Evolutionary conservation across 2,888 invertebrate species (phyloP).

Genomic region (Caenorhabditis virilis): DNA sequence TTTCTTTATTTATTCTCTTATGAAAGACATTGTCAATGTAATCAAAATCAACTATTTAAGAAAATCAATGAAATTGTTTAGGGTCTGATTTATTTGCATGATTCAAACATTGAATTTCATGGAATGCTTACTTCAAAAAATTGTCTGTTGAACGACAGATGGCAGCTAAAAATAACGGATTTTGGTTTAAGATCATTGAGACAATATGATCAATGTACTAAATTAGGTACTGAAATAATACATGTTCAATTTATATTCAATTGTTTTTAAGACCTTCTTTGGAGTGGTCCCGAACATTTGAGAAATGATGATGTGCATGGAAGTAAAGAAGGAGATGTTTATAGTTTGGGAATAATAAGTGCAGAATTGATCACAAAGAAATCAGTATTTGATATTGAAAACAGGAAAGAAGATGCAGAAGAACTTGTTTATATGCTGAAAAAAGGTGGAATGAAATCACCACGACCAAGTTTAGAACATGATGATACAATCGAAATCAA

Average conservation of each 20-base stretch:
- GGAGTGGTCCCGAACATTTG: conserved; percentile 55
- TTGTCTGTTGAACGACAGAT: conserved; percentile 53
- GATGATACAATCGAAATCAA: conserved; percentile 40
- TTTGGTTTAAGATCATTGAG: conserved; percentile 26
- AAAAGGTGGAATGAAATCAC: conserved; percentile 48
- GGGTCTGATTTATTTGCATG: conserved; percentile 26
- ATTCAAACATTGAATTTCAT: conserved; percentile 26
- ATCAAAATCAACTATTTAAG: no score
- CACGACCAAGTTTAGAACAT: conserved; percentile 42
- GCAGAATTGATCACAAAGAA: conserved; percentile 37
- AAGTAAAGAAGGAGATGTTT: conserved; percentile 44
- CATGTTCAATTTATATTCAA: neutral
- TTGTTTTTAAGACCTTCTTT: conserved; percentile 46
- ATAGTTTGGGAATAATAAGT: conserved; percentile 52
- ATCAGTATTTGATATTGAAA: conserved; percentile 28
- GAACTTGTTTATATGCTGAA: conserved; percentile 54
- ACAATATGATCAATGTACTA: conserved; percentile 12
- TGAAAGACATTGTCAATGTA: conserved; percentile 51
- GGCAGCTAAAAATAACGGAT: conserved; percentile 51
- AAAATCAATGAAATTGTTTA: no score
- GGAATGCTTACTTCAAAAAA: conserved; percentile 35
- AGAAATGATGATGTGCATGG: conserved; percentile 27
- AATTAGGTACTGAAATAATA: neutral
- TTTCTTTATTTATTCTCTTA: conserved; percentile 63
- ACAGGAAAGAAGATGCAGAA: conserved; percentile 41